A percentile compares a stretch with the other conserved stretches of the same genome.
phyloP scores from a whole-genome alignment of 2,888 invertebrate genomes.

The Halictus ligatus region DNA sequence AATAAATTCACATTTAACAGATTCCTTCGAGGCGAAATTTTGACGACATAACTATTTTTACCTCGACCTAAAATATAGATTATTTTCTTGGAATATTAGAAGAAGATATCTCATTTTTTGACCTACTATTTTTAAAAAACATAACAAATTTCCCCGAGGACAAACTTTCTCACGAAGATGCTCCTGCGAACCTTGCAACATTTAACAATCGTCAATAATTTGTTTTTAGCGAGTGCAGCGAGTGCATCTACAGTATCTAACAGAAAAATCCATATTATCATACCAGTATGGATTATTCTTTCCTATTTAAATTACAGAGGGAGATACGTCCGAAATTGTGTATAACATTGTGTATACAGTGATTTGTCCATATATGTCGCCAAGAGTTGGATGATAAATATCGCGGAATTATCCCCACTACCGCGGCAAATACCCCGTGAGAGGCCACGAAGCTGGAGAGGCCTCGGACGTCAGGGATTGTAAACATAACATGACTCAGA shows the following conservation, averaged over 20 bases:
- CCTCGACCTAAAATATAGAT: neutral
- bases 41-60: neutral
- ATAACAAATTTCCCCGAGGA: neutral
- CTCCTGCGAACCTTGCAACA: neutral
- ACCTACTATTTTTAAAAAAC: neutral
- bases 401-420: no score
- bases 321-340: neutral
- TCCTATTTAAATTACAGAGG: neutral
- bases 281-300: neutral
- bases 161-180: neutral
- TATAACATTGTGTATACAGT: neutral
- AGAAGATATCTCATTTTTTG: neutral
- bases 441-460: no score
- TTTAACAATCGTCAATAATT: neutral
- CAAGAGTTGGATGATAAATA: no score
- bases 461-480: no score
- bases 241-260: neutral
- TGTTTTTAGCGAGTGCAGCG: neutral
- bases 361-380: no score
- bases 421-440: no score
- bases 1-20: neutral
- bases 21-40: neutral
- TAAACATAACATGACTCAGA: no score
- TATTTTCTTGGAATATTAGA: neutral
- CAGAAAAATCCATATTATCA: neutral